These are phyloP conservation scores for Lutjanus argentimaculatus DNA, from an alignment of 2,797 vertebrate species.

Conservation along the genomic window DNA sequence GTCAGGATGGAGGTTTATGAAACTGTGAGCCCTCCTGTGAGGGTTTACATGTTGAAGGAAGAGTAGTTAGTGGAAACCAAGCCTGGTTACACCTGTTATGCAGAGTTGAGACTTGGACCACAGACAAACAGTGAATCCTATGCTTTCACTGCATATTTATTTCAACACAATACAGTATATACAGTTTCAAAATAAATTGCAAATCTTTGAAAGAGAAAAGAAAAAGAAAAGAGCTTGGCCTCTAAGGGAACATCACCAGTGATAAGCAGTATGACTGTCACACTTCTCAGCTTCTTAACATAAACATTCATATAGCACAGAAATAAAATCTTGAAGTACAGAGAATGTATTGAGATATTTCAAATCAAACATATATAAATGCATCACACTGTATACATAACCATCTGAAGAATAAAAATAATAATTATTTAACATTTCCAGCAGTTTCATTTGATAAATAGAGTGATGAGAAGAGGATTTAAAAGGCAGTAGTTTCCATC, in stretches of 20 bases:
- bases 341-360: conserved; percentile 42
- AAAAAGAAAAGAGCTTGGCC: conserved; percentile 7
- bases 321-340: conserved; percentile 54
- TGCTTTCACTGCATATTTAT: conserved; percentile 76
- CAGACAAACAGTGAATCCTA: background rate
- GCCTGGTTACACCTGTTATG: background rate
- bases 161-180: conserved; percentile 77
- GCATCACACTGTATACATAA: conserved; percentile 45
- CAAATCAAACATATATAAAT: conserved; percentile 47
- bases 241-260: conserved; percentile 44
- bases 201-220: conserved; percentile 47
- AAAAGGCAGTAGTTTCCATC: conserved; percentile 51
- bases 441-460: conserved; percentile 30
- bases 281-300: conserved; percentile 49
- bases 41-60: background rate
- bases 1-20: background rate
- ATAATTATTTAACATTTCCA: conserved; percentile 37
- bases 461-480: conserved; percentile 22
- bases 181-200: conserved; percentile 67
- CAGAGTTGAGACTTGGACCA: background rate
- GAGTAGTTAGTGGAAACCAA: background rate
- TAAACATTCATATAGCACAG: conserved; percentile 62
- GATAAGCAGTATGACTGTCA: conserved; percentile 53
- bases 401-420: conserved; percentile 48
- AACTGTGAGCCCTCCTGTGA: background rate